These are phyloP conservation scores for Probaryconus sp. DNA, from an alignment of 1,140 invertebrate genomes.

Conservation along the genomic window DNA sequence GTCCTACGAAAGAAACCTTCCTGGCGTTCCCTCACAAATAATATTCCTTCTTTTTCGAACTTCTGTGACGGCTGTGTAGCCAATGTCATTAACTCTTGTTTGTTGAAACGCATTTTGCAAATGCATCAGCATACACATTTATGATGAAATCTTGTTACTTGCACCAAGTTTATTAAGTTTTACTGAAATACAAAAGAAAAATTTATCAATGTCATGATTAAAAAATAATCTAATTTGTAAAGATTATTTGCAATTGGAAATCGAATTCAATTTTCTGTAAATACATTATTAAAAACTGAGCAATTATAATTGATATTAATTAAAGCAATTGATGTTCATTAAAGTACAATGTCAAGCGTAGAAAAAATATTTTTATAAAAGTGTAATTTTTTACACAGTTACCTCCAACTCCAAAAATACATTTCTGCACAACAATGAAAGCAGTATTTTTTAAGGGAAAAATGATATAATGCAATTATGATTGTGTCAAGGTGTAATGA, in stretches of 20 bases:
- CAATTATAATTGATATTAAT: too few relatives aligned
- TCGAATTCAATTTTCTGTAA: constrained; percentile 1
- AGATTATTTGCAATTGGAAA: constrained; percentile 2
- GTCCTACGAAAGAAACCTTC: constrained; percentile 94
- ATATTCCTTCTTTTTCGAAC: constrained; percentile 94
- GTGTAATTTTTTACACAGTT: too few relatives aligned
- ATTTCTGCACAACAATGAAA: too few relatives aligned
- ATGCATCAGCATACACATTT: constrained; percentile 24
- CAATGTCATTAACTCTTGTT: constrained; percentile 89
- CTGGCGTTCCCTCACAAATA: constrained; percentile 91
- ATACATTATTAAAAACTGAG: too few relatives aligned
- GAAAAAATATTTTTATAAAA: too few relatives aligned
- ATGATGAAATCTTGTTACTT: constrained; percentile 18
- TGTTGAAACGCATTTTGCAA: constrained; percentile 92
- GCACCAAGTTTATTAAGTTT: constrained; percentile 6
- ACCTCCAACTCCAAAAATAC: too few relatives aligned
- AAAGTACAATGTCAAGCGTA: too few relatives aligned
- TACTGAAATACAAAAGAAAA: constrained; percentile 20
- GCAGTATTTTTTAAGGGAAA: too few relatives aligned
- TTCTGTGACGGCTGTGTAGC: constrained; percentile 91
- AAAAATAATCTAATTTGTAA: too few relatives aligned
- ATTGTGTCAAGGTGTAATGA: too few relatives aligned
- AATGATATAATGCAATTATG: too few relatives aligned
- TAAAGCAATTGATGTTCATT: too few relatives aligned
- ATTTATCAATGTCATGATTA: background rate